A percentile compares a stretch with the other conserved stretches of the same genome.
Evolutionary conservation across 2,888 invertebrate species (phyloP).

Genomic region (Horisme vitalbata): DNA sequence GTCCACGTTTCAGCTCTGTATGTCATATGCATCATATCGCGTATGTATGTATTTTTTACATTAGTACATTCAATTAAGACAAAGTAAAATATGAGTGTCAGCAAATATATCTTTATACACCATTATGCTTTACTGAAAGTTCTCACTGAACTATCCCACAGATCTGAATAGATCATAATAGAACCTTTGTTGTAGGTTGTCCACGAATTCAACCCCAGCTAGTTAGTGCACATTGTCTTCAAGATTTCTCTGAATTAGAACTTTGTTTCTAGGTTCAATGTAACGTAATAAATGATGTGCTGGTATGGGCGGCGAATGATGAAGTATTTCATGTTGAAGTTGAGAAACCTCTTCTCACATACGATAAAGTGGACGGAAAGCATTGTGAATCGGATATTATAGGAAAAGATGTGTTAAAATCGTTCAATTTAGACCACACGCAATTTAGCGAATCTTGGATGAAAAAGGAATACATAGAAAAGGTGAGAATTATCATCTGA

Average conservation of each 20-base stretch:
- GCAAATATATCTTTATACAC: no score
- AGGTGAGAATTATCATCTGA: conserved; percentile 50
- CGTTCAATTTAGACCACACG: conserved; percentile 53
- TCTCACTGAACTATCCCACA: not conserved
- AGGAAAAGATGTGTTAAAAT: conserved; percentile 42
- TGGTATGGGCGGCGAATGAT: conserved; percentile 68
- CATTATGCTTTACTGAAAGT: not conserved
- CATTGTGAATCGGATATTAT: conserved; percentile 50
- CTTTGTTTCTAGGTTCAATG: conserved; percentile 50
- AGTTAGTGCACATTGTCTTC: conserved; percentile 8
- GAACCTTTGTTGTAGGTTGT: conserved; percentile 1
- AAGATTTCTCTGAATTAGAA: conserved; percentile 1
- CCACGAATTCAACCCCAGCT: not conserved
- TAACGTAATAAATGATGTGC: conserved; percentile 50
- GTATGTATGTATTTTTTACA: no score
- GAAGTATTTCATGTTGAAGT: conserved; percentile 61
- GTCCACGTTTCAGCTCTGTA: no score
- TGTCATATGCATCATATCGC: no score
- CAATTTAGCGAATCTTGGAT: conserved; percentile 65
- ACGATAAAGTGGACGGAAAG: conserved; percentile 38
- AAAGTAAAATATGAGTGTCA: no score
- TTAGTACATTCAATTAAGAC: no score
- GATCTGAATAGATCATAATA: not conserved
- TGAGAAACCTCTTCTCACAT: conserved; percentile 52
- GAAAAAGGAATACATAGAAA: conserved; percentile 65